Evolutionary conservation across 2,888 invertebrate species (phyloP), one percentile per base, ranked within the genome.

Genomic region (Lasioglossum lativentre): DNA sequence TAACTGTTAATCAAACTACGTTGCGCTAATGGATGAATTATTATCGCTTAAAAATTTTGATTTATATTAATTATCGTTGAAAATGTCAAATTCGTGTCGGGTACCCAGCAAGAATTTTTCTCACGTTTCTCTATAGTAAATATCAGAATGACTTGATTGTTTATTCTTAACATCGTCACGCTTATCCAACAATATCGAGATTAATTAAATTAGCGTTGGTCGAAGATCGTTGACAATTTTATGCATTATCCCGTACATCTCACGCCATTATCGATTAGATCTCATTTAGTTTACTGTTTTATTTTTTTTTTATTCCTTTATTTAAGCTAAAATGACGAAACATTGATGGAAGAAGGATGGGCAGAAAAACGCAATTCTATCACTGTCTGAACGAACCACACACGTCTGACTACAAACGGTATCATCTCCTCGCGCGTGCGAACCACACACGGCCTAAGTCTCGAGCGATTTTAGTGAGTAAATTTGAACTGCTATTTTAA

Each of bases 321-420:
- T 84, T 84, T 88, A 87, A 91, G 90, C 87, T 90, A 89, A 91
- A 85, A 92, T 88, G 87, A 92, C 88, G 86, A 92, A 93, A 91
- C 91, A 91, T 90, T 84, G 88, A 92, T 82, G 83, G 90, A 83
- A 89, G 77, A 90, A 85, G 80, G 66, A 74, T 85, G 88, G 85
- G 76, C 88, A 88, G 84, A 73, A 80, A 87, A 91, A 91, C 79
- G 76, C 85, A 84, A 89, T 85, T 79, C 83, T 88, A 90, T 80
- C 82, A 87, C 81, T 86, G 89, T 87, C 77, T 83, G 85, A 90
- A 92, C 89, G 88, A 91, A 92, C 91, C 92, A 84, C 88, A 84
- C 88, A 87, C 79, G 80, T 87, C 76, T 87, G 79, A 79, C 81
- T 77, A 85, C 81, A 78, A 82, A 86, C 70, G 89, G 86, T 88